phyloP scores from a whole-genome alignment of 2,888 invertebrate species.

The Mesoligia furuncula region DNA sequence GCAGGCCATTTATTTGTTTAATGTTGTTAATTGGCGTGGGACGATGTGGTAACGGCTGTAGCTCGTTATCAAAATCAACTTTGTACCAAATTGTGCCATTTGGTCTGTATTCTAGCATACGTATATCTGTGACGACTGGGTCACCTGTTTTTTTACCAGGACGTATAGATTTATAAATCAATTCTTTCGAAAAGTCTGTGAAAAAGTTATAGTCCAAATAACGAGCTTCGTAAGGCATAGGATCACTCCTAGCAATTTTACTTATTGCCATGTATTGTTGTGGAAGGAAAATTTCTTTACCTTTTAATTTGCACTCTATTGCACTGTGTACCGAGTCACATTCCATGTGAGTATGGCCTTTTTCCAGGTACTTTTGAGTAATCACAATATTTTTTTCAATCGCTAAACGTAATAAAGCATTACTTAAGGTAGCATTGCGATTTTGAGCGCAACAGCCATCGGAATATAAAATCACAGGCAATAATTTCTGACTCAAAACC shows the following conservation, averaged over 20 bases:
- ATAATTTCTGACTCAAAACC: background rate
- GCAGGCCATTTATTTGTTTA: no score
- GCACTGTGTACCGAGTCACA: no score
- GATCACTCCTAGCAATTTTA: constrained; percentile 55
- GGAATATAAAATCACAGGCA: constrained; percentile 7
- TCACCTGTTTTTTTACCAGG: no score
- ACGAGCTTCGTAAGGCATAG: constrained; percentile 17
- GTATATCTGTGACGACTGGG: no score
- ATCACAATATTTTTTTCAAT: constrained; percentile 51
- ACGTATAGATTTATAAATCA: constrained; percentile 11
- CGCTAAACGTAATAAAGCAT: constrained; percentile 55
- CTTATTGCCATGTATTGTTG: constrained; percentile 52
- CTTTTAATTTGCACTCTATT: background rate
- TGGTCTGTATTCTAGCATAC: no score
- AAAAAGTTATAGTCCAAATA: constrained; percentile 54
- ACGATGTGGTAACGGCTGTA: no score
- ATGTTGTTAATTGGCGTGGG: no score
- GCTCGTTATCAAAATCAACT: no score
- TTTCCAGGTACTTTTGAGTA: background rate
- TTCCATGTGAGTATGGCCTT: no score
- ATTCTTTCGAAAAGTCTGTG: constrained; percentile 52
- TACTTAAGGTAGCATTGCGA: constrained; percentile 2
- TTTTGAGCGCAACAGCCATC: constrained; percentile 4
- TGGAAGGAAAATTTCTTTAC: constrained; percentile 57
- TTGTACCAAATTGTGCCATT: no score